A percentile compares a stretch with the other conserved stretches of the same genome.
Evolutionary conservation across 1,140 invertebrate genomes (phyloP).

Genomic region (Pogonomyrmex barbatus): DNA sequence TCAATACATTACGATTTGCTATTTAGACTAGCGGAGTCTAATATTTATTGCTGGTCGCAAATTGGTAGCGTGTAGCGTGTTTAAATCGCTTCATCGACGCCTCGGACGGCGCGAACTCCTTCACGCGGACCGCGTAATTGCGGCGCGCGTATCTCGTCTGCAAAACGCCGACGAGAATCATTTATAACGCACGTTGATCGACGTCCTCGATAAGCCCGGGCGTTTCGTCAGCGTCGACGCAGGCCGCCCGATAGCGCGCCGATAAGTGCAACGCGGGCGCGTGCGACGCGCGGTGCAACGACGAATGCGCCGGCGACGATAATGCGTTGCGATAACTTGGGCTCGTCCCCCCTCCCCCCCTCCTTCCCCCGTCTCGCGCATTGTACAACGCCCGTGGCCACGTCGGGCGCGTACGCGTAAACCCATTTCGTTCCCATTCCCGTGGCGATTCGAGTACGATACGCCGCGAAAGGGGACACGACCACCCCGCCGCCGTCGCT

Average conservation of each 20-base stretch:
- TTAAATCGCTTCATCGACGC: background rate
- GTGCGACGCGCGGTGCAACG: conserved; percentile 53
- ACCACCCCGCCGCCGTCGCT: conserved; percentile 9
- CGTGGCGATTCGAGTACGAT: conserved; percentile 52
- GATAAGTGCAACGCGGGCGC: conserved; percentile 67
- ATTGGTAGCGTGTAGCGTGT: background rate
- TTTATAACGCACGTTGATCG: conserved; percentile 70
- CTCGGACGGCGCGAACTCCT: background rate
- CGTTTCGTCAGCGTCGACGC: conserved; percentile 48
- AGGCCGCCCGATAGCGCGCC: conserved; percentile 57
- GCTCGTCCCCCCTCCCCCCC: background rate
- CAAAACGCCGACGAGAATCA: conserved; percentile 66
- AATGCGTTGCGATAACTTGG: conserved; percentile 72
- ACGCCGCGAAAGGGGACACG: conserved; percentile 8
- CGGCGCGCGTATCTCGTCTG: conserved; percentile 13
- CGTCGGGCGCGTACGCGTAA: conserved; percentile 24
- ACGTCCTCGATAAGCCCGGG: conserved; percentile 49
- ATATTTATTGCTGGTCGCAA: no score
- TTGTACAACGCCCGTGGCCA: conserved; percentile 17
- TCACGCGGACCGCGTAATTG: conserved; percentile 24
- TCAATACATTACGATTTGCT: no score
- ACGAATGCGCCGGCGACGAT: conserved; percentile 59
- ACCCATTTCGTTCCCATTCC: conserved; percentile 43
- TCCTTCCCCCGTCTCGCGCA: background rate
- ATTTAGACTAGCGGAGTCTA: no score